phyloP scores from a whole-genome alignment of 1,140 invertebrate species.

The Zaprionus vittiger region DNA sequence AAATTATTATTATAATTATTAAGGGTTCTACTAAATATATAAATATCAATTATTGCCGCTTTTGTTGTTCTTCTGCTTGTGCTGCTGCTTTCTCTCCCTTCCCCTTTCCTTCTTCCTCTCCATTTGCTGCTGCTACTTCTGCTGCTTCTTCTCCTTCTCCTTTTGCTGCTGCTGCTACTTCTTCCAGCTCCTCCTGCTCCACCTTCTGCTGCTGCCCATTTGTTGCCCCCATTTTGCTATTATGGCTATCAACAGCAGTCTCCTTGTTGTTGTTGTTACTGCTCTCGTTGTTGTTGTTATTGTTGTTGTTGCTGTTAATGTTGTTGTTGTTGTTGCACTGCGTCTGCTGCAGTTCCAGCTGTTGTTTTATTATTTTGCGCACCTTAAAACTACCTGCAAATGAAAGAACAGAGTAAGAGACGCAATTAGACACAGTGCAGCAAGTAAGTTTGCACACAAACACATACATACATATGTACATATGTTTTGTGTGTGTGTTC shows the following conservation, averaged over 20 bases:
- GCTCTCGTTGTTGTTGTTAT: constrained; percentile 21
- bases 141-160: background rate
- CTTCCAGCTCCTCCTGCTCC: background rate
- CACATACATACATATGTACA: background rate
- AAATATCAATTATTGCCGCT: constrained; percentile 74
- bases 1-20: constrained; percentile 62
- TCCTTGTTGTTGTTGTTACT: constrained; percentile 26
- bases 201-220: constrained; percentile 11
- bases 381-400: constrained; percentile 44
- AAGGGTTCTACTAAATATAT: constrained; percentile 61
- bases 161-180: background rate
- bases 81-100: background rate
- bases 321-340: constrained; percentile 17
- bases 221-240: constrained; percentile 46
- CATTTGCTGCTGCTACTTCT: constrained; percentile 8
- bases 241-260: constrained; percentile 31
- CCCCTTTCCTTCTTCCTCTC: background rate
- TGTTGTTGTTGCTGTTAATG: constrained; percentile 27
- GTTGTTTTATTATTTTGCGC: constrained; percentile 46
- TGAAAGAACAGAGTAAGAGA: constrained; percentile 5
- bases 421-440: constrained; percentile 44
- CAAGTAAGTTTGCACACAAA: constrained; percentile 5
- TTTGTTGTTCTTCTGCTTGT: constrained; percentile 29
- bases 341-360: constrained; percentile 36
- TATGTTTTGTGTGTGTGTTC: background rate